These are phyloP conservation scores for Scaptomyza parva DNA, from an alignment of 2,888 invertebrate genomes.

Conservation along the genomic window DNA sequence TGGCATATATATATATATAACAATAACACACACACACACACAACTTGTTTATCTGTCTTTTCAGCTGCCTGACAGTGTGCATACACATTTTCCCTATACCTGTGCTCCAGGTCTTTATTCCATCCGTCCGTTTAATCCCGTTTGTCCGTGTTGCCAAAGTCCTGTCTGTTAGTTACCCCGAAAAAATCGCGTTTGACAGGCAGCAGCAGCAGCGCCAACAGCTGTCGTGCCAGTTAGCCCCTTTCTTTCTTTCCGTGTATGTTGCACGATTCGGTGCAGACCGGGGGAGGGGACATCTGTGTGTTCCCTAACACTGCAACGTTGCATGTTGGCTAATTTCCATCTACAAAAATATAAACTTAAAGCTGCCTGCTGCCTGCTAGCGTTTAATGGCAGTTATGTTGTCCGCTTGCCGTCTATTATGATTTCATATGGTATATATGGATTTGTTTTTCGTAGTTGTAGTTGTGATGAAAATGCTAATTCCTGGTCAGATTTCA, in stretches of 20 bases:
- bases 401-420: constrained; percentile 38
- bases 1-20: constrained; percentile 61
- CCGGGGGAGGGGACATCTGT: background rate
- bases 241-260: constrained; percentile 7
- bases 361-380: constrained; percentile 35
- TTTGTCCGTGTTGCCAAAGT: constrained; percentile 28
- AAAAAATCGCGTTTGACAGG: constrained; percentile 36
- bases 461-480: constrained; percentile 32
- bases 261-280: background rate
- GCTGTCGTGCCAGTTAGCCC: constrained; percentile 61
- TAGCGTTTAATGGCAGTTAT: constrained; percentile 57
- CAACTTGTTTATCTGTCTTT: constrained; percentile 71
- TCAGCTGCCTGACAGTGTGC: constrained; percentile 58
- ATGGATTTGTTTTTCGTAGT: background rate
- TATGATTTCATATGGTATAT: constrained; percentile 42
- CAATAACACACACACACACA: constrained; percentile 9
- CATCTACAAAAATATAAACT: background rate
- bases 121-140: constrained; percentile 35
- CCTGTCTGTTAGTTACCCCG: constrained; percentile 46
- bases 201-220: constrained; percentile 64
- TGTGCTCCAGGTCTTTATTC: constrained; percentile 29
- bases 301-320: constrained; percentile 16
- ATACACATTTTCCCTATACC: background rate
- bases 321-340: constrained; percentile 47
- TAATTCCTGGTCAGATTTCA: constrained; percentile 44